Base-by-base conservation (phyloP, 2,797 vertebrate species). In the Babyrousa celebensis region DNA sequence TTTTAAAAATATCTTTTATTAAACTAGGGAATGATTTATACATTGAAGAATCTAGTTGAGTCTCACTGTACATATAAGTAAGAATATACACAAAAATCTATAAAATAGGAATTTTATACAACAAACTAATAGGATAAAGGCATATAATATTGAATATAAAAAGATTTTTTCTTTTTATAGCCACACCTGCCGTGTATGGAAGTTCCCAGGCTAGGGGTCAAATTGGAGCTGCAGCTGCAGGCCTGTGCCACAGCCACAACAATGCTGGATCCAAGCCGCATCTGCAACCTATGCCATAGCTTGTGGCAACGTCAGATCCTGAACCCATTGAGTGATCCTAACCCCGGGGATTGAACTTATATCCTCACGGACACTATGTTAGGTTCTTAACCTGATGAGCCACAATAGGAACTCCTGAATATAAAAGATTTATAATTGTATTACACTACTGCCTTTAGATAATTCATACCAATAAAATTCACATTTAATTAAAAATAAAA, bases 401-500 rank as follows among this genome's bases (percentile, higher is more conserved):
- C 43, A 48, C 43, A 48, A 48, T 10, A 48, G 43, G 43, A 48
- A 48, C 7, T 48, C 43, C 43, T 48, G 43, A 48, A 48, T 48
- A 48, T 48, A 48, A 43, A 83, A 43, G 9, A 89, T 67, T 67
- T 60, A 89, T 56, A 84, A 72, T 27, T 52, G 12, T 78, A 67
- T 96, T 71, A 63, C 9, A 48, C 17, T 62, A 85, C 56, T 78
- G 21, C n/a, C 70, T 96, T 95, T 58, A 95, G 54, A 75, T 80
- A 75, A 90, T 20, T 29, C 62, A 54, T 65, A 71, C 12, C 58
- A 85, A 80, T 78, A 74, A 82, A 74, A 93, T 82, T 74, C 62
- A 90, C 29, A 54, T 89, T 79, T 90, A 85, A 80, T 71, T 92
- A 60, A 88, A 92, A 95, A 56, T 79, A 70, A 85, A 65, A 36